Conservation (phyloP, 2,888 invertebrate species). For the Xylota sylvarum region DNA sequence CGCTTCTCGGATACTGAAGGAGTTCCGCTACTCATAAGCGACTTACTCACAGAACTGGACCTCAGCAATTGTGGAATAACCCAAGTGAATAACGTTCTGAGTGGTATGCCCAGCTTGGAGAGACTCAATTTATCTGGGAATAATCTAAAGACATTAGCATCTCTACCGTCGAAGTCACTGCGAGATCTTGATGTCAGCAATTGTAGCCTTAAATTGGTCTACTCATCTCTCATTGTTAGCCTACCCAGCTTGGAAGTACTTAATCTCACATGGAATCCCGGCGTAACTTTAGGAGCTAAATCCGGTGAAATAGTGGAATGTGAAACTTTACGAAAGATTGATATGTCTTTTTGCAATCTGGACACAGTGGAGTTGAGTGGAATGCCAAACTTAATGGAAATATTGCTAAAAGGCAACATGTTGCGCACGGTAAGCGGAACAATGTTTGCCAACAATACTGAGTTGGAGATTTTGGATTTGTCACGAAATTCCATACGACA, state of each 20-base stretch:
- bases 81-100: conserved; percentile 83
- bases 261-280: conserved; percentile 87
- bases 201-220: conserved; percentile 86
- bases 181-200: conserved; percentile 87
- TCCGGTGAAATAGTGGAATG: conserved; percentile 85
- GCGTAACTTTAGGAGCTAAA: conserved; percentile 84
- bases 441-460: conserved; percentile 88
- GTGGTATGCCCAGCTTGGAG: conserved; percentile 86
- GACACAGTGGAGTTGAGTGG: conserved; percentile 87
- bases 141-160: conserved; percentile 85
- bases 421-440: conserved; percentile 86
- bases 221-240: conserved; percentile 86
- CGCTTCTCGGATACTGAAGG: conserved; percentile 86
- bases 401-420: conserved; percentile 88
- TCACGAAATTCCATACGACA: conserved; percentile 88
- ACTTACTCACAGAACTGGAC: conserved; percentile 87
- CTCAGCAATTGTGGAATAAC: conserved; percentile 88
- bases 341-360: conserved; percentile 88
- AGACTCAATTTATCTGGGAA: conserved; percentile 86
- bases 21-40: conserved; percentile 86
- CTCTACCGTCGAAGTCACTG: conserved; percentile 86
- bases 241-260: conserved; percentile 87
- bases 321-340: conserved; percentile 86
- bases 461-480: conserved; percentile 87
- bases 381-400: conserved; percentile 87